Percentiles rank a stretch among this genome's conserved stretches.
These are phyloP conservation scores for Seira sanloemensis DNA, from an alignment of 2,888 invertebrate genomes.

Conservation along the genomic window DNA sequence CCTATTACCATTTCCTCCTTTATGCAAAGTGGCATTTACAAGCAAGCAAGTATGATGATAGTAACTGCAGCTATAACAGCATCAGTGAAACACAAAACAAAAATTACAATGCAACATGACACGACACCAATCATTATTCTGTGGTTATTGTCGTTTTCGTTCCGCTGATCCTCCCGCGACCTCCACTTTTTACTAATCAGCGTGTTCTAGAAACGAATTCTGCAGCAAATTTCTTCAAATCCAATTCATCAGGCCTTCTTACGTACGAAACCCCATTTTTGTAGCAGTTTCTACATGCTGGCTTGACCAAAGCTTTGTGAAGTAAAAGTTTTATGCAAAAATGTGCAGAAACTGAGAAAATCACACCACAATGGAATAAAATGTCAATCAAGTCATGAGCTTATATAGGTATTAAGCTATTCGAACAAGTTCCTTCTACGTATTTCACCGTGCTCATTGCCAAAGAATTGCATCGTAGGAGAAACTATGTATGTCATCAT, in stretches of 20 bases:
- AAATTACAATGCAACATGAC: background rate
- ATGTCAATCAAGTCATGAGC: background rate
- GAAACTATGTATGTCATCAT: background rate
- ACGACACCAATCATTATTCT: conserved; percentile 11
- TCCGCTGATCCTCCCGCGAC: background rate
- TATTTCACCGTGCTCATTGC: background rate
- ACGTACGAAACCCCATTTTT: too few species aligned
- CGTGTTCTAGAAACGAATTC: background rate
- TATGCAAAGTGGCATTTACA: background rate
- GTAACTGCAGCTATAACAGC: too few species aligned
- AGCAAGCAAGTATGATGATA: background rate
- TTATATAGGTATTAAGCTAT: too few species aligned
- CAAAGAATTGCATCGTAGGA: background rate
- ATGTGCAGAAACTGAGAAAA: background rate
- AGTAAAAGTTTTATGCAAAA: background rate
- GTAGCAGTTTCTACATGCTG: too few species aligned
- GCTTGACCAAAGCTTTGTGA: too few species aligned
- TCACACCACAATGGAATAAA: background rate
- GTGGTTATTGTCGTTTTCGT: conserved; percentile 16
- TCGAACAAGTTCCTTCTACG: too few species aligned
- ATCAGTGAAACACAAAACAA: too few species aligned
- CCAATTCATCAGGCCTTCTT: too few species aligned
- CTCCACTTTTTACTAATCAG: conserved; percentile 10
- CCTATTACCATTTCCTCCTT: background rate
- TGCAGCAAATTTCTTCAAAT: background rate